Base-by-base conservation (phyloP, 2,113 vertebrate species). In the Siniperca knerii region DNA sequence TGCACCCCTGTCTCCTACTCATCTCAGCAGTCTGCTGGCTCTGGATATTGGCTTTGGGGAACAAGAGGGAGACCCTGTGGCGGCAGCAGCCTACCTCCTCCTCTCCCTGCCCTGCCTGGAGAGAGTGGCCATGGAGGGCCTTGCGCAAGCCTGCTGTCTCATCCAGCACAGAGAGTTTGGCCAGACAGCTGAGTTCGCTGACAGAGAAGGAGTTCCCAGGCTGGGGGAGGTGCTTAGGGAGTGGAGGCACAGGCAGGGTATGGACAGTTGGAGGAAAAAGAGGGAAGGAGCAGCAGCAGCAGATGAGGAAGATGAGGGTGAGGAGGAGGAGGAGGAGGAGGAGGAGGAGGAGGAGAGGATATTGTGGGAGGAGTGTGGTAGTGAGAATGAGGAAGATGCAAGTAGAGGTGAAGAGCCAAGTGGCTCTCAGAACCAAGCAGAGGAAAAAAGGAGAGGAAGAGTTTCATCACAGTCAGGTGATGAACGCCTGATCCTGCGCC, bases 1-100 rank as follows among this genome's bases (percentile, higher is more conserved):
- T 50, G 42, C 68, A 76, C 7, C 82, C n/a, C 29, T 29, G 48
- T 44, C 85, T 65, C 81, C 82, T 61, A 82, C 82, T 18, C 81
- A 79, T 9, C 90, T 96, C 52, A 33, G 55, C 68, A 95, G 92
- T 64, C 86, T 96, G 15, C 85, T 94, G 18, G 95, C 96, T 78
- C 40, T 94, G 75, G 95, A 96, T 84, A 93, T 95, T 16, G 93
- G 94, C 20, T 92, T 96, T 65, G 95, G 90, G 73, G 84, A 94
- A 82, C 72, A 79, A 52, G 91, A 94, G 60, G 86, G 52, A 2
- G 94, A 96, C 13, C 33, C 80, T 11, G 79, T 48, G 10, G 84
- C 74, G 0, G 89, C 90, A 2, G 89, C 93, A 4, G 93, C 94
- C 37, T 94, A 92, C 66, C 92, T 96, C 6, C 91, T 96, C 54